These are phyloP conservation scores for Emydocephalus ijimae DNA, from an alignment of 2,113 vertebrate species.

Conservation along the genomic window DNA sequence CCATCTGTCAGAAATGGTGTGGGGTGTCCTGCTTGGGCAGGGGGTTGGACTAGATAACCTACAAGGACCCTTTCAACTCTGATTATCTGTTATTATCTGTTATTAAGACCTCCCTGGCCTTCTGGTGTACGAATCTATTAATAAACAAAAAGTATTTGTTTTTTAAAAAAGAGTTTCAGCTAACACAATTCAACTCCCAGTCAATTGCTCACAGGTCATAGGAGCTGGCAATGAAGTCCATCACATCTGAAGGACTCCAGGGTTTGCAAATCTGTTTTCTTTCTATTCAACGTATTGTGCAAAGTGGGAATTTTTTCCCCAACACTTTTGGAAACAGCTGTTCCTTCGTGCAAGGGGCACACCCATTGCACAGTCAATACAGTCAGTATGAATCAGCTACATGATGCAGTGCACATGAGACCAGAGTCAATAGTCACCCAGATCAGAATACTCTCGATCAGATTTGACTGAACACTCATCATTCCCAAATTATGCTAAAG, in stretches of 20 bases:
- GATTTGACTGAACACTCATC: not conserved
- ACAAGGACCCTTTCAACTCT: no score
- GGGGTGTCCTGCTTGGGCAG: not conserved
- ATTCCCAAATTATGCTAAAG: not conserved
- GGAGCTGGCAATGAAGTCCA: not conserved
- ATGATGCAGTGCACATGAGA: not conserved
- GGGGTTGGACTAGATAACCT: not conserved
- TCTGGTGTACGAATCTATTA: constrained; percentile 82
- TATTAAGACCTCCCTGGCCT: constrained; percentile 66
- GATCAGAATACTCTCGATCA: not conserved
- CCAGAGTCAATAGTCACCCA: not conserved
- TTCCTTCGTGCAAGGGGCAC: not conserved
- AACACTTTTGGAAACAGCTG: not conserved
- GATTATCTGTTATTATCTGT: no score
- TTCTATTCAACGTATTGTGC: not conserved
- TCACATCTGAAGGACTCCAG: not conserved
- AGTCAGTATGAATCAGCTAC: not conserved
- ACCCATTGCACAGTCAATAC: not conserved
- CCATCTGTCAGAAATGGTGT: no score
- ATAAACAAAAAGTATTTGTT: constrained; percentile 82
- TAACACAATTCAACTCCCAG: not conserved
- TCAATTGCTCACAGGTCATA: not conserved
- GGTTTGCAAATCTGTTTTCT: not conserved
- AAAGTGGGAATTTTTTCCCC: not conserved
- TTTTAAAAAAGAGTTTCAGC: not conserved